Percentiles rank a stretch among this genome's conserved stretches.
Conservation (phyloP, 2,113 vertebrate genomes). For the Tor tambroides region DNA sequence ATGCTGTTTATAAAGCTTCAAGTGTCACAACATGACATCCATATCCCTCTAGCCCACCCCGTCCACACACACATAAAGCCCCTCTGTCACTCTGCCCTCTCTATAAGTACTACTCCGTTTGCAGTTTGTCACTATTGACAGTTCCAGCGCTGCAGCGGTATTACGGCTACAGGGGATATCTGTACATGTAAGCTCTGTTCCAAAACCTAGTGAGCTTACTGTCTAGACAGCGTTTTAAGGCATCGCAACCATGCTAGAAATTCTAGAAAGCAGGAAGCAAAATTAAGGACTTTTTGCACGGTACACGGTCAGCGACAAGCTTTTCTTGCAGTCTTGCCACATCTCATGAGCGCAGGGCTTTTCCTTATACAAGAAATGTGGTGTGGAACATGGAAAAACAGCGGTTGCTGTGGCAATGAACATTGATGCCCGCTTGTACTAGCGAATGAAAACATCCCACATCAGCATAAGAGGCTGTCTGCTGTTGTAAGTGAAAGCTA, state of each 20-base stretch:
- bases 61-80: slow-evolving; percentile 6
- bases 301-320: neutral
- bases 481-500: neutral
- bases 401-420: neutral
- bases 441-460: neutral
- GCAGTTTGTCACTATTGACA: slow-evolving; percentile 43
- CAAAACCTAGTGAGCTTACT: neutral
- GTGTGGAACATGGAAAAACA: neutral
- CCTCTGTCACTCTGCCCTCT: slow-evolving; percentile 29
- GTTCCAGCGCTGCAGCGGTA: slow-evolving; percentile 8
- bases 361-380: neutral
- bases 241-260: neutral
- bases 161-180: slow-evolving; percentile 9
- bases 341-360: neutral
- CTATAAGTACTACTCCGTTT: slow-evolving; percentile 9
- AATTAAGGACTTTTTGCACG: neutral
- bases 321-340: neutral
- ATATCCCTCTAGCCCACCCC: slow-evolving; percentile 22
- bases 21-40: slow-evolving; percentile 43
- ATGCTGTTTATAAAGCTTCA: slow-evolving; percentile 47
- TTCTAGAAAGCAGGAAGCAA: neutral
- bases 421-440: no score
- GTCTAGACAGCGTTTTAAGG: slow-evolving; percentile 13
- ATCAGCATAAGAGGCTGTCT: neutral
- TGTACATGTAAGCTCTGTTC: slow-evolving; percentile 11